Evolutionary conservation across 2,797 vertebrate species (phyloP), one percentile per base, ranked within the genome.

Genomic region (Eulemur coronatus): DNA sequence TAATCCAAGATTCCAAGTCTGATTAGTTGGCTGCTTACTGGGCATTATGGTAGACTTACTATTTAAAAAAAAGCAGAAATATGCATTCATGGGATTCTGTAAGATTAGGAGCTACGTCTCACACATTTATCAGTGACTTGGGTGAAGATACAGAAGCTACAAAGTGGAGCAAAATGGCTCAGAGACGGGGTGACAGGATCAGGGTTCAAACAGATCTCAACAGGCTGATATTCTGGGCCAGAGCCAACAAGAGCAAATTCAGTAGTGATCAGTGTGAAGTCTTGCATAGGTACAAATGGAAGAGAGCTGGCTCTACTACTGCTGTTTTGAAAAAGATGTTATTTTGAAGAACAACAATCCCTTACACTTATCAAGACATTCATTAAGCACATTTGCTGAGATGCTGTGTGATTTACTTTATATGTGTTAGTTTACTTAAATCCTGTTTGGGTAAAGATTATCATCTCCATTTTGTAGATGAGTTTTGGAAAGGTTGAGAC

Each of bases 401-500:
- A 76, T 63, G 52, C n/a, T n/a, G 20, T 65, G 33, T 46, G 41
- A 69, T 67, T 70, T 33, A 24, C 1, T 76, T 48, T 80, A 24
- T 80, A 26, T 4, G 43, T 82, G 41, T 4, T 22, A 9, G 78
- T 94, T 73, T 61, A 26, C 52, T 91, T 67, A 72, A 96, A 55
- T 48, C 38, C 22, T 43, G 5, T 41, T 48, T 73, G 38, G 12
- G 18, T 24, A 70, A 85, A 73, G 69, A 13, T 81, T 69, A 15
- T 52, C 33, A 22, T 50, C 7, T 41, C 30, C 12, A n/a, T 78
- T 88, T 85, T 91, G 43, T 1, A 11, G 38, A 13, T 38, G 90
- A 52, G 43, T 35, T 94, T 96, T 84, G 69, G 65, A 80, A 87
- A 63, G 72, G 30, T 85, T 90, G 69, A 88, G 73, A 46, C 57